Base-by-base conservation (phyloP, 1,140 invertebrate species). In the Cepaea nemoralis region DNA sequence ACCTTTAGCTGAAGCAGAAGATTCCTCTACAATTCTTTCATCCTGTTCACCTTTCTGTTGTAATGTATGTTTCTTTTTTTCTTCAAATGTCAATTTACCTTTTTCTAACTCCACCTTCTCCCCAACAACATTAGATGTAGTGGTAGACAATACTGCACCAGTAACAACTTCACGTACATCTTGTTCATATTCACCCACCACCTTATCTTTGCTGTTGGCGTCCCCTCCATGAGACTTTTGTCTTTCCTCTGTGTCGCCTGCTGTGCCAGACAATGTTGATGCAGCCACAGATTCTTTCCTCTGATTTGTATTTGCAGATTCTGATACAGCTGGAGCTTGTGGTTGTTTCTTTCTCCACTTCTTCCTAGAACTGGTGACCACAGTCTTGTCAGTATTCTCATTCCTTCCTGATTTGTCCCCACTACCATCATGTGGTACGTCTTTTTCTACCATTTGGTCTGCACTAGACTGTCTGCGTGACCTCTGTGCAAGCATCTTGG, bases 391-490 rank as follows among this genome's bases (percentile, higher is more conserved):
- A 27, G 69, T 10, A 2, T 39, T 71, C 5, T 39, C 27, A 31
- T 31, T 63, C 33, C 33, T 5, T 55, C 5, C 50, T 5, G 50
- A 55, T 24, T 69, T 39, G 48, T 45, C 39, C 16, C 73, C 73
- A 48, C 73, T 35, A 1, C 40, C 42, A 50, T 75, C 73, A 48
- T 50, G 35, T 27, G 77, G 66, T 40, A 67, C 16, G 2, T 55
- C 75, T 63, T 50, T 40, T 3, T 63, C 35, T 59, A 16, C 31
- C 12, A 14, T 16, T 12, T 78, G 27, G 22, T 78, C 77, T 74
- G 77, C 55, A 31, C n/a, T 76, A 35, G 45, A 22, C 22, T 59
- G 63, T 69, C 83, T 63, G 45, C 79, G 78, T 16, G 77, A 83
- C n/a, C 82, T 31, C 35, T 77, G 55, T 24, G 74, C 76, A 0